Percentiles rank a stretch among this genome's conserved stretches.
Conservation (phyloP, 2,888 invertebrate species). For the Cryptus armator region DNA sequence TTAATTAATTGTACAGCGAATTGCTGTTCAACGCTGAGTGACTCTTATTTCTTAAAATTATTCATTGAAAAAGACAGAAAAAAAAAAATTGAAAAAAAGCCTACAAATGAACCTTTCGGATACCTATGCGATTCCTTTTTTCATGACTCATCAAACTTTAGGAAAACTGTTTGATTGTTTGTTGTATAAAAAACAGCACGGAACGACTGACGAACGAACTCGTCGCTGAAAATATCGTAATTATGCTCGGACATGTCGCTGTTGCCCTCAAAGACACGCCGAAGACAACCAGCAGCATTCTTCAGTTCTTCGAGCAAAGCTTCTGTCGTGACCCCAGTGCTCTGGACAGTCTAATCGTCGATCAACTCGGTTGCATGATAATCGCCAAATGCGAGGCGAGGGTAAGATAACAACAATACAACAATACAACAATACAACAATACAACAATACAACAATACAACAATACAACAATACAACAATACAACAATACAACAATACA, state of each 20-base stretch:
- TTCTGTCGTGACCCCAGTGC: constrained; percentile 97
- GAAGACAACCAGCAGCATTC: constrained; percentile 96
- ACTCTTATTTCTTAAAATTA: no score
- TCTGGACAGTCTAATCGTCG: constrained; percentile 97
- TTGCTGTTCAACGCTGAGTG: neutral
- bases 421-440: no score
- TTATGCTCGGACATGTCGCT: constrained; percentile 98
- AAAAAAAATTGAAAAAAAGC: no score
- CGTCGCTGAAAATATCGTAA: constrained; percentile 98
- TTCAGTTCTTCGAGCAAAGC: constrained; percentile 98
- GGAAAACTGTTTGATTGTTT: neutral
- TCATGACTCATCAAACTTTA: neutral
- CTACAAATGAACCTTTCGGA: no score
- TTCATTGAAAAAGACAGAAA: no score
- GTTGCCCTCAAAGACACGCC: constrained; percentile 97
- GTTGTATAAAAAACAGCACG: constrained; percentile 29
- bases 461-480: no score
- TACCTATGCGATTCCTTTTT: neutral
- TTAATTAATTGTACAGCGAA: neutral
- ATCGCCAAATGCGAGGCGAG: constrained; percentile 95
- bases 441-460: no score
- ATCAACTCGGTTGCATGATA: constrained; percentile 99
- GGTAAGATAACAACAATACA: constrained; percentile 80
- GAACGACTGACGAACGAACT: constrained; percentile 86
- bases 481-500: no score